Base-by-base conservation (phyloP, 2,113 vertebrate genomes). In the Pelodiscus sinensis region DNA sequence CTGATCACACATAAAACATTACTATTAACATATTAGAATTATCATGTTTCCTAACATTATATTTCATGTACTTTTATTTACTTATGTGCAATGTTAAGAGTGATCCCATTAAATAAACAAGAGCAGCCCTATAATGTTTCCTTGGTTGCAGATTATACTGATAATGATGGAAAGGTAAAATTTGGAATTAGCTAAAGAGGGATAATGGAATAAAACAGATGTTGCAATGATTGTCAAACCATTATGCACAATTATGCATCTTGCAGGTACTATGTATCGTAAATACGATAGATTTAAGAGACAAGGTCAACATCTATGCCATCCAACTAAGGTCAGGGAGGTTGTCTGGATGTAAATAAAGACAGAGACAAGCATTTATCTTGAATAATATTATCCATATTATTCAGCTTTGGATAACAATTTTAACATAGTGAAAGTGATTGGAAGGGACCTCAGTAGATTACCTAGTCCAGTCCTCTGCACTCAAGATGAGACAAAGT, bases 211-310 rank as follows among this genome's bases (percentile, higher is more conserved):
- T 89, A 84, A 94, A 91, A 38, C 27, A 94, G 75, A 24, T 90
- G 21, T 92, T 90, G 62, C 81, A 54, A 96, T 51, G 50, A 94
- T 92, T 87, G 92, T 81, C 75, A 92, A 52, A 88, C 81, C 81
- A 75, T 95, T 82, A 89, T 86, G 68, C 27, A 87, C 83, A 96
- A 87, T 92, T 93, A n/a, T 22, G 89, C 82, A n/a, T 91, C 77
- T 54, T 82, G 16, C 21, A 89, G 56, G 29, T 58, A 54, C 2
- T 5, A 91, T 87, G 71, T 58, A 55, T 57, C 8, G 81, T 60
- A 84, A 85, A 11, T 90, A 87, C 88, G 83, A 85, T 73, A 92
- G n/a, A 84, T 92, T 79, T 31, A 81, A 75, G 80, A 92, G 80
- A 9, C 6, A 5, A 15, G 18, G 4, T 62, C 38, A 91, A 1